A percentile compares a stretch with the other conserved stretches of the same genome.
These are phyloP conservation scores for Stegodyphus dumicola DNA, from an alignment of 1,140 invertebrate species.

Conservation along the genomic window DNA sequence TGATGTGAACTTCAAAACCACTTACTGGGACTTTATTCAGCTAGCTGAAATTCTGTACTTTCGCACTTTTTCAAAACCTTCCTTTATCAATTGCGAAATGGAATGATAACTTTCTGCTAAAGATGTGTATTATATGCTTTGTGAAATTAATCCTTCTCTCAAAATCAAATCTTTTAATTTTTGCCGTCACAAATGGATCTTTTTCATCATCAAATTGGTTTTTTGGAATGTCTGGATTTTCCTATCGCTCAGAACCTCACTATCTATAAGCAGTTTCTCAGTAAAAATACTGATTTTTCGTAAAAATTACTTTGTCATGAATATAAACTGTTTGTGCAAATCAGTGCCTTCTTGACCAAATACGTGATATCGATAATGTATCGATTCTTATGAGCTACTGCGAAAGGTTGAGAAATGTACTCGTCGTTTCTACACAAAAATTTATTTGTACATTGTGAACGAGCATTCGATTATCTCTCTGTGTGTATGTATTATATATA, in stretches of 20 bases:
- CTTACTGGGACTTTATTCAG: no score
- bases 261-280: background rate
- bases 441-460: constrained; percentile 23
- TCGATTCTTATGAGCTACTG: constrained; percentile 48
- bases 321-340: constrained; percentile 24
- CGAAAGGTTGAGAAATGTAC: constrained; percentile 1
- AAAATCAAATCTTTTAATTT: no score
- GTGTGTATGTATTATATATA: background rate
- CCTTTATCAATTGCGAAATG: no score
- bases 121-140: no score
- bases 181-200: background rate
- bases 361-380: constrained; percentile 56
- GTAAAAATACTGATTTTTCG: background rate
- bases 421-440: constrained; percentile 16
- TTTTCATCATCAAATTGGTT: background rate
- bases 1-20: no score
- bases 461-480: constrained; percentile 5
- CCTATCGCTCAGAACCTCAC: background rate
- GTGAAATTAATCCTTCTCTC: no score
- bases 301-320: background rate
- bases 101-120: no score
- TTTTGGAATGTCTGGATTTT: background rate
- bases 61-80: no score
- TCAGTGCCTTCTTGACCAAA: constrained; percentile 55
- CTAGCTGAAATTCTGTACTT: no score